Evolutionary conservation across 2,113 vertebrate species (phyloP).

Genomic region (Phyllostomus hastatus): DNA sequence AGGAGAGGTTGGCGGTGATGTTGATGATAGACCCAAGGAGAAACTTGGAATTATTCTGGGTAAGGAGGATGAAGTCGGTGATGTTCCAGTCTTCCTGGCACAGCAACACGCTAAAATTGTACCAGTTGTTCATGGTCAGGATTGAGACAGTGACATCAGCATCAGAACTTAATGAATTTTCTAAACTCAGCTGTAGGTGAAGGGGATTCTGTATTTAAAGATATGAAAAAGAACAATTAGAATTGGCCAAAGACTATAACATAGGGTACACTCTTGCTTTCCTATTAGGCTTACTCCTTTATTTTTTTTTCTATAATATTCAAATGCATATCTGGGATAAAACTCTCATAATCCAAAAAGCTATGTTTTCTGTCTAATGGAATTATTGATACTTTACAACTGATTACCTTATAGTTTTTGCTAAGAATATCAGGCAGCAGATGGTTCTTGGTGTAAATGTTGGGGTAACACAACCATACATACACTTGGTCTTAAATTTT

Average conservation of each 20-base stretch:
- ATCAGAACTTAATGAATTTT: constrained; percentile 85
- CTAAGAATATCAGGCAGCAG: not conserved
- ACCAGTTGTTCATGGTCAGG: constrained; percentile 96
- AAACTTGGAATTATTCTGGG: constrained; percentile 92
- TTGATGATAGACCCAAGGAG: constrained; percentile 92
- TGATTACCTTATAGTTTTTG: not conserved
- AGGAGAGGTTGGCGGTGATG: constrained; percentile 86
- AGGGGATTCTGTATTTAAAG: constrained; percentile 90
- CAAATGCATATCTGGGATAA: not conserved
- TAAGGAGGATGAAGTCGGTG: constrained; percentile 90
- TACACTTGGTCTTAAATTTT: not conserved
- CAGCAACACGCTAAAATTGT: constrained; percentile 94
- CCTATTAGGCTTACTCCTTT: not conserved
- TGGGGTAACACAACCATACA: not conserved
- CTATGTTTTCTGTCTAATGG: not conserved
- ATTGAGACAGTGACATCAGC: constrained; percentile 91
- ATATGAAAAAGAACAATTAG: constrained; percentile 77
- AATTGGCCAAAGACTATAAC: constrained; percentile 47
- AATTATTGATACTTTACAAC: not conserved
- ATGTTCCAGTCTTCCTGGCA: constrained; percentile 96
- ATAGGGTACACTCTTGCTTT: constrained; percentile 31
- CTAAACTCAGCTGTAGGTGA: constrained; percentile 96
- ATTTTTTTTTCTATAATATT: not conserved
- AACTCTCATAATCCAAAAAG: constrained; percentile 9
- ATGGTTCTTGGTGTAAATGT: not conserved